These are phyloP conservation scores for Sthenelais limicola DNA, from an alignment of 2,888 invertebrate genomes.

Conservation along the genomic window DNA sequence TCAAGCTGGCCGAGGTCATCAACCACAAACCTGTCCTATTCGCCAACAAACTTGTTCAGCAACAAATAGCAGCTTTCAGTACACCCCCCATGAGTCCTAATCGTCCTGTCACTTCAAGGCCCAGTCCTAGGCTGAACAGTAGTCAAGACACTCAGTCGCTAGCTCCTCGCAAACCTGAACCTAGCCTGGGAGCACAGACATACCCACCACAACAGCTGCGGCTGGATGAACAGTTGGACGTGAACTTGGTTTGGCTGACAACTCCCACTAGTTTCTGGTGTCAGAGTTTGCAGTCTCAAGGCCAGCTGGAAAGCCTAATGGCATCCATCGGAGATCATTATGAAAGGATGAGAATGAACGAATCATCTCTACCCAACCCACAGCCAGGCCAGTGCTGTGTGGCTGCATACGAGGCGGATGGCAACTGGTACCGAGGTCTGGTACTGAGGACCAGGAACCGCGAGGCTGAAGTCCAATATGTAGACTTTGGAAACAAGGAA, in stretches of 20 bases:
- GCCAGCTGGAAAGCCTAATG: conserved; percentile 44
- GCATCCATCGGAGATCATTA: conserved; percentile 47
- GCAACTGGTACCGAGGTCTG: conserved; percentile 76
- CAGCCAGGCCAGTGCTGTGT: conserved; percentile 79
- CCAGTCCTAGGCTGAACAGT: too few species aligned
- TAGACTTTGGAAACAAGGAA: conserved; percentile 69
- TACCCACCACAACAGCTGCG: conserved; percentile 4
- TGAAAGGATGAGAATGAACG: conserved; percentile 64
- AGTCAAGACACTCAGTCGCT: neutral
- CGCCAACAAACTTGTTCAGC: neutral
- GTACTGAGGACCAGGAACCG: conserved; percentile 18
- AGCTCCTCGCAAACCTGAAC: neutral
- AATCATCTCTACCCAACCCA: conserved; percentile 72
- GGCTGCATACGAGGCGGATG: conserved; percentile 78
- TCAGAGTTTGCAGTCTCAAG: conserved; percentile 19
- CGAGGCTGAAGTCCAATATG: conserved; percentile 61
- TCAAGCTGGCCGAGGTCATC: conserved; percentile 26
- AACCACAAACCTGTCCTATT: too few species aligned
- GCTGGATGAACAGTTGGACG: neutral
- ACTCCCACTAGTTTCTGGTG: neutral
- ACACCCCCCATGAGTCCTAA: neutral
- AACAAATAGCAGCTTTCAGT: neutral
- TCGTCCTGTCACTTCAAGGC: neutral
- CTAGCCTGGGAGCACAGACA: neutral
- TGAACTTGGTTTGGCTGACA: conserved; percentile 41